phyloP scores from a whole-genome alignment of 2,113 vertebrate genomes.

The Lampris megalopsis region DNA sequence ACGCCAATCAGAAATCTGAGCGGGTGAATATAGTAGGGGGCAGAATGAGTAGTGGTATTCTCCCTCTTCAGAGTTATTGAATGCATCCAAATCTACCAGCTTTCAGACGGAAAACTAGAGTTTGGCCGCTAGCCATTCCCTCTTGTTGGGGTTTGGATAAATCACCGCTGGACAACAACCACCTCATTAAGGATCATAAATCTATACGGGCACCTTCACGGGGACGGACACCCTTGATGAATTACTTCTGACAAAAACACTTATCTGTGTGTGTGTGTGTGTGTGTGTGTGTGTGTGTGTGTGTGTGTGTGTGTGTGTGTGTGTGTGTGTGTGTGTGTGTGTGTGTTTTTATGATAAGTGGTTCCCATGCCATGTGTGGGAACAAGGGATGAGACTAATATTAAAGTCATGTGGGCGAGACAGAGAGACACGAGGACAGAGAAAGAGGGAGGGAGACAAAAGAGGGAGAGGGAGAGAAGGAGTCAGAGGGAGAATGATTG shows the following conservation, averaged over 20 bases:
- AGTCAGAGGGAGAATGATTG: conserved; percentile 76
- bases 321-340: neutral
- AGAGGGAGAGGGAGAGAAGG: conserved; percentile 67
- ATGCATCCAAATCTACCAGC: too few species aligned
- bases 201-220: too few species aligned
- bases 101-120: neutral
- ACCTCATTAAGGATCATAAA: neutral
- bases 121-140: neutral
- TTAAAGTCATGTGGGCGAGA: conserved; percentile 70
- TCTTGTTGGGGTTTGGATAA: neutral
- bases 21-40: too few species aligned
- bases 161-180: neutral
- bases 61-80: too few species aligned
- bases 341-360: conserved; percentile 57
- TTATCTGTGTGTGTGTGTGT: neutral
- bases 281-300: too few species aligned
- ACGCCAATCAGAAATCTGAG: too few species aligned
- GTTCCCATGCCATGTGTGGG: conserved; percentile 70
- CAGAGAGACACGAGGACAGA: conserved; percentile 71
- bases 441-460: conserved; percentile 78
- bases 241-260: conserved; percentile 15
- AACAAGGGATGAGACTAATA: conserved; percentile 68
- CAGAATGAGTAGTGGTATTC: too few species aligned
- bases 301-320: too few species aligned
- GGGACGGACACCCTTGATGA: too few species aligned